Percentiles rank a stretch among this genome's conserved stretches.
Conservation (phyloP, 2,888 invertebrate genomes). For the Carpatolechia fugitivella region DNA sequence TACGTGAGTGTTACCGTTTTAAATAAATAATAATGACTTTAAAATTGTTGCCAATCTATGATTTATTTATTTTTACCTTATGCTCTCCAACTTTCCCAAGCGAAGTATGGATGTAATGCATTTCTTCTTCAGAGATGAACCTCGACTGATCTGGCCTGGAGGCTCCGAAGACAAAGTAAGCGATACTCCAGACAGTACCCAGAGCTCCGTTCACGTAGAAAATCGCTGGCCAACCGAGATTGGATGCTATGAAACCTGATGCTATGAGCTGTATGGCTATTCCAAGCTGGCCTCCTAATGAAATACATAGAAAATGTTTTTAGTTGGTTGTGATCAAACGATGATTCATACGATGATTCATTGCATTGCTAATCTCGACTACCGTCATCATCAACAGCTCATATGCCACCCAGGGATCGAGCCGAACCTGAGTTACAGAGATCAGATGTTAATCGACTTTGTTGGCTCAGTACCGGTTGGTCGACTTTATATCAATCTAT, state of each 20-base stretch:
- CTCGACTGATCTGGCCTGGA: conserved; percentile 82
- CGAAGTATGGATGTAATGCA: conserved; percentile 82
- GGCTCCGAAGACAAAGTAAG: conserved; percentile 82
- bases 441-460: too few relatives aligned
- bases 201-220: conserved; percentile 86
- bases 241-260: conserved; percentile 84
- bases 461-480: too few relatives aligned
- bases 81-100: conserved; percentile 58
- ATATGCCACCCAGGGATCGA: too few relatives aligned
- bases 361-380: too few relatives aligned
- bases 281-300: conserved; percentile 86
- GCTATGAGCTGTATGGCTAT: conserved; percentile 86
- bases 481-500: too few relatives aligned
- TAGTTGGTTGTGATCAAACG: not conserved
- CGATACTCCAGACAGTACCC: conserved; percentile 80
- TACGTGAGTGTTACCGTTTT: too few relatives aligned
- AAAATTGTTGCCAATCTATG: too few relatives aligned
- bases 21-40: too few relatives aligned
- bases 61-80: too few relatives aligned
- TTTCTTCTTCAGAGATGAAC: conserved; percentile 82
- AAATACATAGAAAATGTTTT: conserved; percentile 4
- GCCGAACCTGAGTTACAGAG: too few relatives aligned
- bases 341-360: not conserved
- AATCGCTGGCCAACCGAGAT: conserved; percentile 87
- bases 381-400: too few relatives aligned